These are phyloP conservation scores for Epizoanthus rinbou DNA, from an alignment of 92 coral and sea anemone genomes.

Conservation along the genomic window DNA sequence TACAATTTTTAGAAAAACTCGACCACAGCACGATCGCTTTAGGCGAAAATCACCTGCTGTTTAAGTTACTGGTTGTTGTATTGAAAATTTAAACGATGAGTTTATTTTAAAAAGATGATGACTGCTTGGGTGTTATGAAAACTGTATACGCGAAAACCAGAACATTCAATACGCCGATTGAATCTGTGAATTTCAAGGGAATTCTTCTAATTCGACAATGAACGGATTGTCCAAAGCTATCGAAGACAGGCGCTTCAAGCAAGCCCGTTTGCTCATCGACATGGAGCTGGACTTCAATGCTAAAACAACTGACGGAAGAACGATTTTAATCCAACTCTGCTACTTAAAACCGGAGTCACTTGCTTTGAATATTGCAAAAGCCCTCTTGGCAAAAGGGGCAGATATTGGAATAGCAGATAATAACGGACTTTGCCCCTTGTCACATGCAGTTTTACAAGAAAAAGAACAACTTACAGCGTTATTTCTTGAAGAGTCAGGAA, in stretches of 20 bases:
- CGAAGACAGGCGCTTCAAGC: conserved; percentile 76
- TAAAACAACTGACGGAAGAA: conserved; percentile 54
- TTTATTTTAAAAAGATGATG: too few relatives aligned
- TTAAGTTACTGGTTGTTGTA: neutral
- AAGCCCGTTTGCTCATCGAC: conserved; percentile 63
- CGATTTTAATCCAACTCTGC: conserved; percentile 75
- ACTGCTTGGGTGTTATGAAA: neutral
- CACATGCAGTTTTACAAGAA: conserved; percentile 59
- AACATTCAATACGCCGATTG: neutral
- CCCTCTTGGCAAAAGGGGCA: conserved; percentile 62
- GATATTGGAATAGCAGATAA: conserved; percentile 53
- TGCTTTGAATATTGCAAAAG: conserved; percentile 56
- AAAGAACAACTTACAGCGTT: conserved; percentile 51
- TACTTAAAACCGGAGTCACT: conserved; percentile 60
- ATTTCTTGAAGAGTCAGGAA: conserved; percentile 53
- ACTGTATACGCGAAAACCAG: neutral
- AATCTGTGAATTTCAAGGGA: too few relatives aligned
- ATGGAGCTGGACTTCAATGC: conserved; percentile 59
- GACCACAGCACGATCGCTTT: neutral
- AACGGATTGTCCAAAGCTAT: conserved; percentile 70
- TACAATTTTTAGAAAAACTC: too few relatives aligned
- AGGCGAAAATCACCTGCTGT: conserved; percentile 5
- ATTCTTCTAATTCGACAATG: conserved; percentile 38
- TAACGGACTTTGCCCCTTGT: conserved; percentile 57
- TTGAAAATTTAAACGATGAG: too few relatives aligned